These are phyloP conservation scores for Agonopterix heracliana DNA, from an alignment of 2,888 invertebrate species.

Conservation along the genomic window DNA sequence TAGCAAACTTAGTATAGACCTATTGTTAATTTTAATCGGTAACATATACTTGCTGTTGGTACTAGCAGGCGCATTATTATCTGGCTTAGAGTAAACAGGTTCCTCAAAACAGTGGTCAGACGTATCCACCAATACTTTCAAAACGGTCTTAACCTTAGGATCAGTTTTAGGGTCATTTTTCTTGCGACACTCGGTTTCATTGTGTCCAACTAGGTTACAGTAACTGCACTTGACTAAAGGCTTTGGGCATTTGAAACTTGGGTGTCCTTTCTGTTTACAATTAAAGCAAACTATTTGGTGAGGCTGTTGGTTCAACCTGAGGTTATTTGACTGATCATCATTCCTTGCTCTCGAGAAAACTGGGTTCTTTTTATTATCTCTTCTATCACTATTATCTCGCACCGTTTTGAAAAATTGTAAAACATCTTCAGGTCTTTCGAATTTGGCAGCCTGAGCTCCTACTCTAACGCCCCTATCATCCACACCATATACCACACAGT, in stretches of 20 bases:
- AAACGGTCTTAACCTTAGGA: not conserved
- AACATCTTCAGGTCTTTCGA: slow-evolving; percentile 1
- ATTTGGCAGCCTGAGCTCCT: slow-evolving; percentile 10
- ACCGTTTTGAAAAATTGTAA: slow-evolving; percentile 3
- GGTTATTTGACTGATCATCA: not conserved
- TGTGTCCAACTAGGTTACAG: slow-evolving; percentile 5
- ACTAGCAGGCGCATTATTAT: not conserved
- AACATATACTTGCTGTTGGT: slow-evolving; percentile 6
- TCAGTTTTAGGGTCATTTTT: not conserved
- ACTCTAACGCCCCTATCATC: slow-evolving; percentile 18
- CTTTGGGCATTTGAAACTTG: slow-evolving; percentile 2
- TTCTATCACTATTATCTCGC: not conserved
- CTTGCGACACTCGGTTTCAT: not conserved
- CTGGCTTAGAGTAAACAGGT: not conserved
- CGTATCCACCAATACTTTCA: not conserved
- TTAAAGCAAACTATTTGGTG: slow-evolving; percentile 1
- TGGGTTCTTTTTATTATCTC: not conserved
- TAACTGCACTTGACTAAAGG: slow-evolving; percentile 5
- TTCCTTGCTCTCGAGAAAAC: not conserved
- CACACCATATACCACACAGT: slow-evolving; percentile 18
- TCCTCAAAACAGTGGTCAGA: not conserved
- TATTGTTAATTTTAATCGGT: slow-evolving; percentile 6
- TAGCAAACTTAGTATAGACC: slow-evolving; percentile 2
- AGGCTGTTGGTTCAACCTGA: not conserved
- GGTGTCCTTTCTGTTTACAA: slow-evolving; percentile 1